Percentiles rank a stretch among this genome's conserved stretches.
Evolutionary conservation across 2,888 invertebrate species (phyloP).

Genomic region (Charanyca ferruginea): DNA sequence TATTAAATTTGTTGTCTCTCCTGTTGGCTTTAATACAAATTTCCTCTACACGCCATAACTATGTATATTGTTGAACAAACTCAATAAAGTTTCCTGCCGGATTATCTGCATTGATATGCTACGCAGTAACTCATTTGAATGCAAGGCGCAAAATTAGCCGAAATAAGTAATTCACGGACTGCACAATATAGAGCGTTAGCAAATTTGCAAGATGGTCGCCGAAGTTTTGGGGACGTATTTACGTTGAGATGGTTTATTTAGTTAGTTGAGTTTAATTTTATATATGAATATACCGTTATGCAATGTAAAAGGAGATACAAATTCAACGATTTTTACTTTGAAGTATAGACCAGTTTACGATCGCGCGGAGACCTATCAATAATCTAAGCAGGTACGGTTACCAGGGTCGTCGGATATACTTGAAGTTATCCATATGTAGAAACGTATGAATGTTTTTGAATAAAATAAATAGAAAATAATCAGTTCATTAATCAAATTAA

Average conservation of each 20-base stretch:
- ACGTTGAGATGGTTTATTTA: slow-evolving; percentile 6
- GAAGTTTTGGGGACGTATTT: slow-evolving; percentile 49
- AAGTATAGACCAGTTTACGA: no score
- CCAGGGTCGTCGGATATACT: no score
- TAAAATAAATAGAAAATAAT: no score
- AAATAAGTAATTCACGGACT: slow-evolving; percentile 73
- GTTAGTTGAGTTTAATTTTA: slow-evolving; percentile 16
- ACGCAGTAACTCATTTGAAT: slow-evolving; percentile 72
- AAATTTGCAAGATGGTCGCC: slow-evolving; percentile 53
- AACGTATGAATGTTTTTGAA: no score
- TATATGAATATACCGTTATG: neutral
- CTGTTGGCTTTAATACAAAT: slow-evolving; percentile 46
- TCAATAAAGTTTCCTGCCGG: slow-evolving; percentile 61
- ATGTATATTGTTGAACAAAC: slow-evolving; percentile 68
- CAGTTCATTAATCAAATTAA: no score
- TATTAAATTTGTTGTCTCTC: slow-evolving; percentile 40
- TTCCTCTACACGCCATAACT: slow-evolving; percentile 58
- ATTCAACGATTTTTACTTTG: no score
- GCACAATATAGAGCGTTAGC: slow-evolving; percentile 56
- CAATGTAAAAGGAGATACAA: neutral
- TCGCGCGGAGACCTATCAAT: no score
- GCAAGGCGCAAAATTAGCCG: slow-evolving; percentile 71
- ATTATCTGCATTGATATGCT: slow-evolving; percentile 74
- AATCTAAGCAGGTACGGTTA: no score
- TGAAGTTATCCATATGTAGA: no score